Conservation (phyloP, 1,140 invertebrate species). For the Drosophila melanogaster region DNA sequence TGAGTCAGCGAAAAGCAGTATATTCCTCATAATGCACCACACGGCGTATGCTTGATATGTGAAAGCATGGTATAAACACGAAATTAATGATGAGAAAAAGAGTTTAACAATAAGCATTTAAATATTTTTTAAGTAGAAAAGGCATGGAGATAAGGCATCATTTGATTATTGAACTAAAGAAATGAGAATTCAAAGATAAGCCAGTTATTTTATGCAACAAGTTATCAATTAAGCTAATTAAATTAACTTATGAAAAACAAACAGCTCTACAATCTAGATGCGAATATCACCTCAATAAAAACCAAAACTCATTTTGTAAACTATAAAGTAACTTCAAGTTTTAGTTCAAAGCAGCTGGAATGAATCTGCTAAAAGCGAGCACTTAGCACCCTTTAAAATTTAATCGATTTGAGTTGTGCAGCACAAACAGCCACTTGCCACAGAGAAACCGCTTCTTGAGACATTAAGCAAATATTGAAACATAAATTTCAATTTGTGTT, state of each 20-base stretch:
- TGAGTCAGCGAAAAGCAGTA: slow-evolving; percentile 33
- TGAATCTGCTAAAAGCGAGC: slow-evolving; percentile 7
- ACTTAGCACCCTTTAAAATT: slow-evolving; percentile 28
- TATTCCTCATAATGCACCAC: slow-evolving; percentile 27
- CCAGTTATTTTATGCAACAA: background rate
- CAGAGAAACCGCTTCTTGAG: slow-evolving; percentile 20
- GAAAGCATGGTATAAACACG: slow-evolving; percentile 4
- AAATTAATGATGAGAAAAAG: slow-evolving; percentile 10
- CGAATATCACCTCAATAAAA: background rate
- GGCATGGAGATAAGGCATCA: background rate
- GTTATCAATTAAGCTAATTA: background rate
- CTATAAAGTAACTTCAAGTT: background rate
- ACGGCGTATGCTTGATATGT: slow-evolving; percentile 51
- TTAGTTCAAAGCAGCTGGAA: background rate
- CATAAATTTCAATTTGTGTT: slow-evolving; percentile 40
- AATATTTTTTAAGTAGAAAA: background rate
- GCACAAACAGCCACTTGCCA: slow-evolving; percentile 15
- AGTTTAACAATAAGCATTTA: background rate
- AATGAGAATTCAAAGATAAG: background rate
- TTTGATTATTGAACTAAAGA: background rate
- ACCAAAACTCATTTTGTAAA: background rate
- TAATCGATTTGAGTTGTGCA: slow-evolving; percentile 11
- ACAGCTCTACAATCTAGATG: background rate
- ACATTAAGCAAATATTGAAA: slow-evolving; percentile 41
- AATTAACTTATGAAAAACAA: background rate